Evolutionary conservation across 2,888 invertebrate genomes (phyloP).

Genomic region (Diabrotica balteata): DNA sequence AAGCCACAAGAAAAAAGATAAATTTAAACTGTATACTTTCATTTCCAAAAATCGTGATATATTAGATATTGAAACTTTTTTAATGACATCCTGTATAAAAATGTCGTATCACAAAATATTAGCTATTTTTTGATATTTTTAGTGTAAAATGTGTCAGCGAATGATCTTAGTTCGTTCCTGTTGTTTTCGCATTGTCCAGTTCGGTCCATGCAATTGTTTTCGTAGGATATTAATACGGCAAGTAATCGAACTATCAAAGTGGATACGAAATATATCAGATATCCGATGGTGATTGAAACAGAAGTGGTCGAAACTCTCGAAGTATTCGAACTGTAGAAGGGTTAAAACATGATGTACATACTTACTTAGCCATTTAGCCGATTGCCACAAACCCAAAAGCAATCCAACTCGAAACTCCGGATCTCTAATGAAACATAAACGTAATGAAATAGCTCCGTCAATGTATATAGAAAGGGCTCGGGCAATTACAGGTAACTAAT

Average conservation of each 20-base stretch:
- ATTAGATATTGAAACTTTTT: too few relatives aligned
- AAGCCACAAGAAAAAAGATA: too few relatives aligned
- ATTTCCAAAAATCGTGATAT: too few relatives aligned
- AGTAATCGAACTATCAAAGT: conserved; percentile 12
- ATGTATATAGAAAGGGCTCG: conserved; percentile 48
- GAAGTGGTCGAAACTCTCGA: conserved; percentile 29
- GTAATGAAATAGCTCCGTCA: conserved; percentile 57
- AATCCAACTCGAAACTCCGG: conserved; percentile 53
- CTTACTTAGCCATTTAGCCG: conserved; percentile 40
- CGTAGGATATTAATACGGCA: conserved; percentile 15
- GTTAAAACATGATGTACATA: conserved; percentile 31
- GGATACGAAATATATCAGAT: conserved; percentile 29
- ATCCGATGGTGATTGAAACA: conserved; percentile 30
- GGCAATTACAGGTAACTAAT: conserved; percentile 60
- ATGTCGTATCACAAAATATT: too few relatives aligned
- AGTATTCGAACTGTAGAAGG: conserved; percentile 31
- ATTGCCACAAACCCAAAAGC: conserved; percentile 46
- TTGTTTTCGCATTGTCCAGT: background rate
- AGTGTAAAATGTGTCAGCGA: too few relatives aligned
- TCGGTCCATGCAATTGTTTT: conserved; percentile 11
- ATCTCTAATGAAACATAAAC: conserved; percentile 56
- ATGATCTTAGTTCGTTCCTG: background rate
- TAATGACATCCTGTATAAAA: too few relatives aligned
- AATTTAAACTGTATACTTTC: too few relatives aligned
- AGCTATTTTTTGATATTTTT: too few relatives aligned